Base-by-base conservation (phyloP, 1,140 invertebrate genomes). In the Ceratitis capitata region DNA sequence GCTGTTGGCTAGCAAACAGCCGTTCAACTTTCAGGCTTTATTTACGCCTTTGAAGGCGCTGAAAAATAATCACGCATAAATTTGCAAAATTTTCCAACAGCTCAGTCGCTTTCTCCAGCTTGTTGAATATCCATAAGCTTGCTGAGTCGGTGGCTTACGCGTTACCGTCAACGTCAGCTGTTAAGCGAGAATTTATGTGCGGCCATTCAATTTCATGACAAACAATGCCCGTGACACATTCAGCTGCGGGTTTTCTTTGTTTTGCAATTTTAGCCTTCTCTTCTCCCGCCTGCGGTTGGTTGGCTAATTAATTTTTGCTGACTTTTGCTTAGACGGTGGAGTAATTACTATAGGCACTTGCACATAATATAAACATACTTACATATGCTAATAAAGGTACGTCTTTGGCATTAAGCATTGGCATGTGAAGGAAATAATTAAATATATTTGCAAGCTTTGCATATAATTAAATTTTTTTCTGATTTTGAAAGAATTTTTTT, bases 231-330 rank as follows among this genome's bases (percentile, higher is more conserved):
- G 42, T 32, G 42, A 45, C 39, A 23, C 10, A n/a, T 42, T 78
- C 6, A 56, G n/a, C n/a, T 78, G 69, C 45, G 39, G 39, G n/a
- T 78, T 78, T 78, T n/a, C n/a, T n/a, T n/a, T 9, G 45, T 78
- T 78, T 78, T 78, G 19, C 35, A 45, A 23, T 78, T 56, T 45
- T 42, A 45, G 7, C n/a, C n/a, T 16, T 23, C 39, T 12, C 69
- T 45, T 26, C 16, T 23, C 39, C 12, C 69, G 23, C 14, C 16
- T 9, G n/a, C 23, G 14, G 69, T 29, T 12, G 14, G 69, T 29
- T 78, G 69, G 39, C 69, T 45, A 45, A 78, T 78, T 78, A 45
- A 45, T 78, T 78, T 47, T 23, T 78, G 69, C 69, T 78, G 69
- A 78, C 69, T 45, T 32, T 19, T 78, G 39, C 69, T 39, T 56